Evolutionary conservation across 2,113 vertebrate genomes (phyloP).

Genomic region (Cyprinodon variegatus): DNA sequence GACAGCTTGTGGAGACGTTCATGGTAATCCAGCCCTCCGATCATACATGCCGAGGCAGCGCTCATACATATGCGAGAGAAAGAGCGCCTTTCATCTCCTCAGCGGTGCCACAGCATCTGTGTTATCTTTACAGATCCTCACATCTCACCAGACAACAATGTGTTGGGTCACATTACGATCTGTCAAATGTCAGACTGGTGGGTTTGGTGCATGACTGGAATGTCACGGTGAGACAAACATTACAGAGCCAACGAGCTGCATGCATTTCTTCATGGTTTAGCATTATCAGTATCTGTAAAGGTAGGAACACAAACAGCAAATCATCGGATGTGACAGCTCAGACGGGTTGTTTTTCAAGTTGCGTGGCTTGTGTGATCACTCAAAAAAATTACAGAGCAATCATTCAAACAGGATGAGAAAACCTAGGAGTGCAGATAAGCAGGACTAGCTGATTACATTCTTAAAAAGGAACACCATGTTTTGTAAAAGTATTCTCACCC

Average conservation of each 20-base stretch:
- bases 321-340: slow-evolving; percentile 4
- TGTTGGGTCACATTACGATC: slow-evolving; percentile 53
- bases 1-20: not conserved
- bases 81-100: slow-evolving; percentile 51
- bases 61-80: slow-evolving; percentile 39
- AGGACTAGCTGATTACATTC: not conserved
- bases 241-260: not conserved
- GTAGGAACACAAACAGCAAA: slow-evolving; percentile 9
- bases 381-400: slow-evolving; percentile 2
- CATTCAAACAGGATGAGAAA: slow-evolving; percentile 11
- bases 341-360: slow-evolving; percentile 23
- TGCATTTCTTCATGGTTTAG: not conserved
- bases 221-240: slow-evolving; percentile 24
- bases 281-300: not conserved
- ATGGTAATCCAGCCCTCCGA: slow-evolving; percentile 24
- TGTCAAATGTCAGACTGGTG: slow-evolving; percentile 41
- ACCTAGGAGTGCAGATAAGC: slow-evolving; percentile 9
- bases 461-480: not conserved
- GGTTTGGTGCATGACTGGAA: slow-evolving; percentile 26
- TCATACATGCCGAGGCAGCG: slow-evolving; percentile 28
- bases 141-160: slow-evolving; percentile 56
- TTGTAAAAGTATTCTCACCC: not conserved
- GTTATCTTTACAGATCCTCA: slow-evolving; percentile 48
- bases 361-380: slow-evolving; percentile 10
- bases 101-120: slow-evolving; percentile 40